Base-by-base conservation (phyloP, 2,113 vertebrate genomes). In the Paradoxurus hermaphroditus region DNA sequence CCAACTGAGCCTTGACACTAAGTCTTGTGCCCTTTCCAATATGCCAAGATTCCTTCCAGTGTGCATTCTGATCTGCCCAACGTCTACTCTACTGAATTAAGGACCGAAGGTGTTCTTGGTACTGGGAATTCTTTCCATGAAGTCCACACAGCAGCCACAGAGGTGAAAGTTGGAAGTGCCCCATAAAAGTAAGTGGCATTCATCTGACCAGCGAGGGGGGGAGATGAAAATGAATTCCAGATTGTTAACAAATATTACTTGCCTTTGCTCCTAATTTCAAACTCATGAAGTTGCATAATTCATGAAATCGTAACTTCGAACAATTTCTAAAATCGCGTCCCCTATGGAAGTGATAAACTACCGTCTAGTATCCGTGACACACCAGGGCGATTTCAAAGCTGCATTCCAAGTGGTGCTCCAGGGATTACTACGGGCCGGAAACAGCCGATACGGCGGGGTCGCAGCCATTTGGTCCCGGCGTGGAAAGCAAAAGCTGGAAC, bases 21-120 rank as follows among this genome's bases (percentile, higher is more conserved):
- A 51, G 18, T 56, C n/a, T 14, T 0, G 4, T 11, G 27, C 2
- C 27, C 68, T 79, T 95, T 18, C 75, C 49, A 27, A 25, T 1
- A 27, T 0, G 1, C 23, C 12, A 1, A 0, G 12, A 1, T 83
- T 44, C 34, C 13, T 39, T 70, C 67, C 12, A 2, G 10, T 63
- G 6, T 7, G 14, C 51, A 72, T 46, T 72, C 79, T 49, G 25
- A 7, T 59, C 36, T 86, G 2, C 79, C 12, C 44, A 7, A 4
- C 11, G 39, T 36, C 21, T 23, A 19, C 21, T 8, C 46, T 19
- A 1, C 11, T 5, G 15, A 84, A 49, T 49, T 23, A 15, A 39
- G 53, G 18, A 18, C 5, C 13, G n/a, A 14, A 29, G 2, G 0
- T 5, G 5, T n/a, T 70, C 59, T 31, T 16, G 21, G 70, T 23